A percentile compares a stretch with the other conserved stretches of the same genome.
Evolutionary conservation across 2,113 vertebrate genomes (phyloP).

Genomic region (Microcebus tavaratra): DNA sequence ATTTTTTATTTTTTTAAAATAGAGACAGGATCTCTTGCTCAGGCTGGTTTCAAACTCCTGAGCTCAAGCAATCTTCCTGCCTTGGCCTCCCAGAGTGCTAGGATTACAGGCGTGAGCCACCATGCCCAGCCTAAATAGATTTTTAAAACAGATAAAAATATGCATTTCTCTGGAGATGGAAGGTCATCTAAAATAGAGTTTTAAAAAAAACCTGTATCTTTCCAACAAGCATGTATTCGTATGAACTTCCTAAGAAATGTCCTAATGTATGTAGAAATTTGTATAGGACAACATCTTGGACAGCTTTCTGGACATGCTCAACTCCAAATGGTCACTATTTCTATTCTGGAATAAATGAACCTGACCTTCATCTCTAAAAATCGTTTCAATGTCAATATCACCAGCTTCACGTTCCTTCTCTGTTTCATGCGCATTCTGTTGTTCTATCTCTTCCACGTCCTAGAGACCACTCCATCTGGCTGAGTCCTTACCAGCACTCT

Average conservation of each 20-base stretch:
- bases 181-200: background rate
- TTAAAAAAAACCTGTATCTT: background rate
- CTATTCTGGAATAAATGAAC: background rate
- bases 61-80: too few species aligned
- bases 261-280: background rate
- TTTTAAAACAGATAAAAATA: background rate
- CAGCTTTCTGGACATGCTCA: background rate
- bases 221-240: background rate
- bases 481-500: background rate
- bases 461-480: background rate
- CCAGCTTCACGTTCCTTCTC: background rate
- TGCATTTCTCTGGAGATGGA: background rate
- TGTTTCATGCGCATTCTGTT: background rate
- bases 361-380: background rate
- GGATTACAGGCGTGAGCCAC: too few species aligned
- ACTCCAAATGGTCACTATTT: background rate
- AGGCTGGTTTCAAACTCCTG: too few species aligned
- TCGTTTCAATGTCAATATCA: background rate
- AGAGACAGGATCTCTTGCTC: too few species aligned
- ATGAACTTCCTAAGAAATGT: background rate
- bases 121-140: background rate
- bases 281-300: background rate
- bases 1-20: background rate
- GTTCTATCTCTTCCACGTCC: background rate
- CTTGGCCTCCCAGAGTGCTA: too few species aligned